phyloP scores from a whole-genome alignment of 1,140 invertebrate species.

The Tetramorium alpestre region DNA sequence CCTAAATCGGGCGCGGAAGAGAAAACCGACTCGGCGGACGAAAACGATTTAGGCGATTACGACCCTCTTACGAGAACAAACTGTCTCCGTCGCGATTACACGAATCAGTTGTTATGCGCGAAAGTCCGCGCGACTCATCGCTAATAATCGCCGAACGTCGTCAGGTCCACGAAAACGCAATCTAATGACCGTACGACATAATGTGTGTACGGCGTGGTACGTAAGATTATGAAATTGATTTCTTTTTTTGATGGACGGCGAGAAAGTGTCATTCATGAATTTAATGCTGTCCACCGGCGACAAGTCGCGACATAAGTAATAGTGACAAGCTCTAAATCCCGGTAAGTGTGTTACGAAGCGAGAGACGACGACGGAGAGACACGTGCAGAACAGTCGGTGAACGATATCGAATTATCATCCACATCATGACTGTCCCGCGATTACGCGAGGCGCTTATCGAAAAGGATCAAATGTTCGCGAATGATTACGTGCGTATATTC shows the following conservation, averaged over 20 bases:
- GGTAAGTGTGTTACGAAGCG: neutral
- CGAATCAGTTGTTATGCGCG: slow-evolving; percentile 10
- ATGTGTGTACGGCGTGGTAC: neutral
- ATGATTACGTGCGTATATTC: slow-evolving; percentile 4
- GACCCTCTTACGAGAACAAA: neutral
- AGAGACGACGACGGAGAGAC: neutral
- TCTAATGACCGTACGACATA: slow-evolving; percentile 18
- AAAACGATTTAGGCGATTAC: slow-evolving; percentile 42
- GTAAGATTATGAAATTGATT: slow-evolving; percentile 47
- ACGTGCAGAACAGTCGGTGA: neutral
- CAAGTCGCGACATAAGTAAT: neutral
- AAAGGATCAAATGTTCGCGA: neutral
- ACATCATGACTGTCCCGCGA: slow-evolving; percentile 2
- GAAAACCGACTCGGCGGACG: neutral
- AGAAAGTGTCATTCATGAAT: slow-evolving; percentile 33
- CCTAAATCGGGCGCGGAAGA: slow-evolving; percentile 42
- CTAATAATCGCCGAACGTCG: slow-evolving; percentile 25
- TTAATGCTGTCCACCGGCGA: neutral
- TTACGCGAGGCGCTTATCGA: neutral
- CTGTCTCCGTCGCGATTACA: neutral
- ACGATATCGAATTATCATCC: slow-evolving; percentile 3
- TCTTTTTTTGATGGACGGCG: neutral
- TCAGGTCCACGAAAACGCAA: slow-evolving; percentile 3
- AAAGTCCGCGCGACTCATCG: slow-evolving; percentile 29
- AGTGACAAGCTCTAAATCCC: slow-evolving; percentile 30